Evolutionary conservation across 2,797 vertebrate species (phyloP).

Genomic region (Dermochelys coriacea): DNA sequence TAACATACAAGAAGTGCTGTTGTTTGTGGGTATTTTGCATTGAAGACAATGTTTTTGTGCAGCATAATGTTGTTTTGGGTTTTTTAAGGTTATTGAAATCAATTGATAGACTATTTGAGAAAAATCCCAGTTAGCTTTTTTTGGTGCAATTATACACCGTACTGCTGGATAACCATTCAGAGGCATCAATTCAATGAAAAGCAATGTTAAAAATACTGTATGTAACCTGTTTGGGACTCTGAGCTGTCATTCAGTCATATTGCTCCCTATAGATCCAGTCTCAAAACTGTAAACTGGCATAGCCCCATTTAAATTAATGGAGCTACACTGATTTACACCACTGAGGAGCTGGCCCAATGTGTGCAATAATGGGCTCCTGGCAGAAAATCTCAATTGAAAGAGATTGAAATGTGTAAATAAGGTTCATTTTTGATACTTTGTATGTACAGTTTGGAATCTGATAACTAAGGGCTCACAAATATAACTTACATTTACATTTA

Average conservation of each 20-base stretch:
- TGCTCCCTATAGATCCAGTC: neutral
- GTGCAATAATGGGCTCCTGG: fast-evolving
- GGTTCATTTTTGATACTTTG: neutral
- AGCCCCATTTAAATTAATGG: neutral
- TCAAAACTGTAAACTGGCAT: neutral
- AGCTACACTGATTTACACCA: fast-evolving
- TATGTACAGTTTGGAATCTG: fast-evolving
- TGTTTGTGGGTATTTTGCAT: neutral
- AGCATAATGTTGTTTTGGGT: fast-evolving
- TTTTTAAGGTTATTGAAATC: neutral
- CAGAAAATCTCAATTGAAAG: neutral
- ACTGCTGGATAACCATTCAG: neutral
- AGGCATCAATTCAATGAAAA: neutral
- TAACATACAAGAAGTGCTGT: fast-evolving
- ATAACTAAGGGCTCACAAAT: neutral
- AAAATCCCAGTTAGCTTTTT: neutral
- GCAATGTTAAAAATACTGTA: constrained; percentile 5
- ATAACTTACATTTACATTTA: neutral
- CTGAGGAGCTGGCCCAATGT: fast-evolving
- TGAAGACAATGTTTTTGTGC: neutral
- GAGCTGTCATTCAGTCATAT: neutral
- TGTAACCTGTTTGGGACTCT: fast-evolving
- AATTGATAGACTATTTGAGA: neutral
- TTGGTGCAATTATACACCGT: neutral
- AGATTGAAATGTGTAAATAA: fast-evolving